phyloP scores from a whole-genome alignment of 1,140 invertebrate species.

The Pygmarrhopalites habei region DNA sequence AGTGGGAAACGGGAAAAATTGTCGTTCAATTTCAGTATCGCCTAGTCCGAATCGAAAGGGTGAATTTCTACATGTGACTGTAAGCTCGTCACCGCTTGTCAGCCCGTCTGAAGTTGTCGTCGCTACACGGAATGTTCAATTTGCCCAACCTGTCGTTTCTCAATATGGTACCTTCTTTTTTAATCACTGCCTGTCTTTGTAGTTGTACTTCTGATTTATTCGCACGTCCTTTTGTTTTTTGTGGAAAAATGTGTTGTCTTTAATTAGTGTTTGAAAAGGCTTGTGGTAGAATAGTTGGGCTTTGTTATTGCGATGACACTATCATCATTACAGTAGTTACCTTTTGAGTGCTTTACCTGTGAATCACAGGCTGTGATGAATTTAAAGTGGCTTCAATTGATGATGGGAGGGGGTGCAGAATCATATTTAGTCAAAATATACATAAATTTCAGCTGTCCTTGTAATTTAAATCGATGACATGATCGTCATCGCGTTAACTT shows the following conservation, averaged over 20 bases:
- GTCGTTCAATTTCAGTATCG: constrained; percentile 19
- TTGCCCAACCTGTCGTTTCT: constrained; percentile 69
- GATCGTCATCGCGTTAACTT: too few species aligned
- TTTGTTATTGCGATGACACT: too few species aligned
- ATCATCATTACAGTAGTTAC: too few species aligned
- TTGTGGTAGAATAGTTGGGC: neutral
- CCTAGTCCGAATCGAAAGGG: constrained; percentile 39
- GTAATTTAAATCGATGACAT: too few species aligned
- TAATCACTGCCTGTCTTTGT: neutral
- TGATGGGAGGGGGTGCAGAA: too few species aligned
- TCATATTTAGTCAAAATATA: too few species aligned
- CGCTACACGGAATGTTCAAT: constrained; percentile 61
- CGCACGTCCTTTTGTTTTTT: too few species aligned
- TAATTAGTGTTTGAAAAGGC: neutral
- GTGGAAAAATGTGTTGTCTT: too few species aligned
- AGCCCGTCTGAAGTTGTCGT: constrained; percentile 71
- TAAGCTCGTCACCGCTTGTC: constrained; percentile 58
- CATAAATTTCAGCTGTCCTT: too few species aligned
- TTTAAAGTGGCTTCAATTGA: too few species aligned
- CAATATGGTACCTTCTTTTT: constrained; percentile 59
- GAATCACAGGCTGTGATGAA: too few species aligned
- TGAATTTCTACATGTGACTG: constrained; percentile 46
- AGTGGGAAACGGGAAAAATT: constrained; percentile 4
- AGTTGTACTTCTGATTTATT: constrained; percentile 1
- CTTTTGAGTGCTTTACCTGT: too few species aligned